These are phyloP conservation scores for Leptestheria dahalacensis DNA, from an alignment of 1,140 invertebrate species.

Conservation along the genomic window DNA sequence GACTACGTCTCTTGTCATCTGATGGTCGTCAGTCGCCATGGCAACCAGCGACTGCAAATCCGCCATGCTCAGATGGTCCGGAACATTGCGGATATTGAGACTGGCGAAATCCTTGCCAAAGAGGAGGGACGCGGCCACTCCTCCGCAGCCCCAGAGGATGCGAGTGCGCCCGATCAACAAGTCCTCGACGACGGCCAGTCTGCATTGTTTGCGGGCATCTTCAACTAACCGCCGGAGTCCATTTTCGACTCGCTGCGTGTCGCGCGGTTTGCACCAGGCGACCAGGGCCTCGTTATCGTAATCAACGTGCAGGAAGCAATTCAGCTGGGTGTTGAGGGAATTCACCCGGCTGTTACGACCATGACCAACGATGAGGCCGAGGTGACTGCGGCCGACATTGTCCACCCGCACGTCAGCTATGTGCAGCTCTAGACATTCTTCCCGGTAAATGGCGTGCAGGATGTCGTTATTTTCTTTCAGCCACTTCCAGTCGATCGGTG, in stretches of 20 bases:
- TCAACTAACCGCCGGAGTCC: background rate
- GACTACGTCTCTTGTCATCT: background rate
- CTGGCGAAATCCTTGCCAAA: background rate
- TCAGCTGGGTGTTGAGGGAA: background rate
- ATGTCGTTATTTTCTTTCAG: background rate
- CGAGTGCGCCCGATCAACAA: background rate
- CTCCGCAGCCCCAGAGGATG: constrained; percentile 3
- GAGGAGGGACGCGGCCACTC: background rate
- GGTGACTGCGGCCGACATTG: background rate
- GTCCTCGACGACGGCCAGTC: background rate
- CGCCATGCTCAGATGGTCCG: background rate
- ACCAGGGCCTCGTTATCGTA: background rate
- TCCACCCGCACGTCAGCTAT: background rate
- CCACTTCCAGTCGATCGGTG: constrained; percentile 1
- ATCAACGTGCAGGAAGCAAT: background rate
- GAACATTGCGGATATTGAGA: background rate
- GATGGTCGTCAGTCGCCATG: background rate
- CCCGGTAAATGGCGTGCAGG: constrained; percentile 1
- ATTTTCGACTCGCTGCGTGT: background rate
- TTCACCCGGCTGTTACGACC: background rate
- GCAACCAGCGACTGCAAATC: background rate
- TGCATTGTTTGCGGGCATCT: background rate
- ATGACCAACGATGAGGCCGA: background rate
- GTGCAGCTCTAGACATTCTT: background rate
- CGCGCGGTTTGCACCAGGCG: constrained; percentile 4